These are phyloP conservation scores for Nomada goodeniana DNA, from an alignment of 2,888 invertebrate species.

Conservation along the genomic window DNA sequence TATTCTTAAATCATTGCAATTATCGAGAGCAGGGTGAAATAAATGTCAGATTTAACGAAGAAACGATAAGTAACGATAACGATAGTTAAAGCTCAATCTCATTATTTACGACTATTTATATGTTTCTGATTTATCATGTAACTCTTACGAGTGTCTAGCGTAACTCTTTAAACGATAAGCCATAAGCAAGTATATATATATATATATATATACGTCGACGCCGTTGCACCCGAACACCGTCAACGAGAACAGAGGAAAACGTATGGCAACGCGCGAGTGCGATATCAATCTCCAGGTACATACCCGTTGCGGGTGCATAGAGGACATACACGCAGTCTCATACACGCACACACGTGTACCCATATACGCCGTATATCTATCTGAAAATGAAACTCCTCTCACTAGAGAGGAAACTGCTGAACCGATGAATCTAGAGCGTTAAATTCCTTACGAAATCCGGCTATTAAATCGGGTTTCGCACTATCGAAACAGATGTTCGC, in stretches of 20 bases:
- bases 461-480: constrained; percentile 17
- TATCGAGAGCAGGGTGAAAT: not conserved
- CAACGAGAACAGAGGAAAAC: not conserved
- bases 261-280: not conserved
- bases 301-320: not conserved
- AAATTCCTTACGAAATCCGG: constrained; percentile 7
- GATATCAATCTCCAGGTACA: not conserved
- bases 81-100: constrained; percentile 49
- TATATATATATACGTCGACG: not conserved
- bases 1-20: not conserved
- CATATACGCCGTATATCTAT: not conserved
- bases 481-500: constrained; percentile 1
- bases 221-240: not conserved
- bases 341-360: not conserved
- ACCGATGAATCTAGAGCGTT: constrained; percentile 19
- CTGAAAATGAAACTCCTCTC: constrained; percentile 35
- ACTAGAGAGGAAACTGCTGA: not conserved
- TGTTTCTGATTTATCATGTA: constrained; percentile 24
- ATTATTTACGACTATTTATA: constrained; percentile 45
- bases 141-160: constrained; percentile 1
- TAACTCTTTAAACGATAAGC: constrained; percentile 10
- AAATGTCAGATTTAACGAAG: not conserved
- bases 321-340: not conserved
- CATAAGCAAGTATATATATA: not conserved
- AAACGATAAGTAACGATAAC: not conserved